Conservation (phyloP, 53 echinoderm and acorn worm genomes). For the Glandiceps talaboti region DNA sequence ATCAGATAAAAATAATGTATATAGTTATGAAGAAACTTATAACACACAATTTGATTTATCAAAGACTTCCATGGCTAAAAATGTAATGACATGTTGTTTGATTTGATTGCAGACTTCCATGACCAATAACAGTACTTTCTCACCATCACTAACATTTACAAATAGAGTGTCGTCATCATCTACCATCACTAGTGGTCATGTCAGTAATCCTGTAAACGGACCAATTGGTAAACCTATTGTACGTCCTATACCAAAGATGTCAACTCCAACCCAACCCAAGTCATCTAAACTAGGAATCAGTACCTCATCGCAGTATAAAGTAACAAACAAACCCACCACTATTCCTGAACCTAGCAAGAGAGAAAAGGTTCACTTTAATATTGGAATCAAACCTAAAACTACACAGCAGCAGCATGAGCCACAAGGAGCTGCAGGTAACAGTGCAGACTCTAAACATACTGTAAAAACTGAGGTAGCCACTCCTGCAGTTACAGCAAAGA, state of each 20-base stretch:
- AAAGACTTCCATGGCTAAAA: no score
- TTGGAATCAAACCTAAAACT: not conserved
- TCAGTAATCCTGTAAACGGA: not conserved
- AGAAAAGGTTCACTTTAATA: not conserved
- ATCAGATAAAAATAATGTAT: no score
- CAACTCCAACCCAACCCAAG: not conserved
- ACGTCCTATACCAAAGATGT: not conserved
- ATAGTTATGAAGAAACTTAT: no score
- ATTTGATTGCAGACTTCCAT: no score
- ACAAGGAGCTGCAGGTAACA: not conserved
- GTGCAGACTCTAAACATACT: not conserved
- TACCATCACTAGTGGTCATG: not conserved
- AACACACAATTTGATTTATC: no score
- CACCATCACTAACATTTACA: no score
- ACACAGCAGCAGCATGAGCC: not conserved
- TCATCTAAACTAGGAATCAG: not conserved
- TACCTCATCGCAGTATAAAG: not conserved
- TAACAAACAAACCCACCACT: not conserved
- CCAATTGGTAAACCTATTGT: not conserved
- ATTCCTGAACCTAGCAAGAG: not conserved
- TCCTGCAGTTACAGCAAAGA: not conserved
- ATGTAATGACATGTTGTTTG: no score
- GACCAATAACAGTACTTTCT: no score
- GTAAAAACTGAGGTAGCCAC: not conserved
- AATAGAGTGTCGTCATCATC: not conserved